Evolutionary conservation across 2,888 invertebrate genomes (phyloP), one percentile per base, ranked within the genome.

Genomic region (Scaeva pyrastri): DNA sequence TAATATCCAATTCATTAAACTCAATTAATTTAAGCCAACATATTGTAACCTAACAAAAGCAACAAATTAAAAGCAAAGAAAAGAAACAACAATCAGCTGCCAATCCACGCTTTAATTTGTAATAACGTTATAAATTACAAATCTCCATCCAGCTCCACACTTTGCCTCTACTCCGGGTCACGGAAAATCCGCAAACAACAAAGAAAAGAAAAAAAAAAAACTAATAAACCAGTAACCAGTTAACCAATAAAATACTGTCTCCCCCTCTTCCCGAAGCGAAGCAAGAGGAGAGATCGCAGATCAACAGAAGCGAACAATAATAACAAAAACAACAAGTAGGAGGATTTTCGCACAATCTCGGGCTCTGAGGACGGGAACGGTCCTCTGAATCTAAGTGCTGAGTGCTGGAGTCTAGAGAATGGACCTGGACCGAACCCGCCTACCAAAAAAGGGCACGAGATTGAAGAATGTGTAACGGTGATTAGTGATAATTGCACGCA

Each of bases 401-500:
- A 31, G 2, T 31, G 1, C 14, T 2, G 4, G 52, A 14, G 12
- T 23, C 52, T 23, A n/a, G n/a, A n/a, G 16, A 50, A 2, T 45
- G 60, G 31, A 45, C 26, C 43, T 26, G 73, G 31, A 60, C 21
- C 21, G 56, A 43, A 39, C 50, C 72, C 55, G 58, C 56, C 66
- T 48, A 3, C 86, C 86, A 82, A 86, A 86, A 86, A 86, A 86
- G 82, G 86, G 86, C 86, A 82, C 70, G 78, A 58, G 74, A 82
- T 82, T 74, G 77, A 74, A 70, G 77, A 86, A 86, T 86, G 86
- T 82, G 86, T 82, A 78, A 81, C 86, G 86, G 82, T 86, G 82
- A 86, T 86, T 86, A 86, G 86, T 71, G 86, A 82, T 86, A 86
- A 86, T 86, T 82, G 82, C 86, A 86, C 86, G 86, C 86, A 86